phyloP scores from a whole-genome alignment of 2,888 invertebrate genomes.

The Epistrophella euchroma region DNA sequence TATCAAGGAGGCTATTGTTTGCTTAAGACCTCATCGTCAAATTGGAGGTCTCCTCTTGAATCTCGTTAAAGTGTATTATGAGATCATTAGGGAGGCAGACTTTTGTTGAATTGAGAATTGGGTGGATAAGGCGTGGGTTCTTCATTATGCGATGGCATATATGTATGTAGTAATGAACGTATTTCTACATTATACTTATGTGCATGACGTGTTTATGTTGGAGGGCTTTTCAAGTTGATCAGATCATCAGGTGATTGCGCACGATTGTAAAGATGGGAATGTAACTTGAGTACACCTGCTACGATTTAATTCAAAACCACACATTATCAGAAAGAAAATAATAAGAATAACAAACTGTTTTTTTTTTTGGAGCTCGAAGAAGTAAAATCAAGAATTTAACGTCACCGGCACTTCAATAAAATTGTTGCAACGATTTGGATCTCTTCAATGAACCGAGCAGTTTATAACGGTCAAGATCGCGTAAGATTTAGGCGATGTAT shows the following conservation, averaged over 20 bases:
- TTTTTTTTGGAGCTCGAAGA: background rate
- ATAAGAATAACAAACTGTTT: background rate
- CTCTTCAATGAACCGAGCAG: background rate
- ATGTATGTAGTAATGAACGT: conserved; percentile 8
- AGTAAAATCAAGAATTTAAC: no score
- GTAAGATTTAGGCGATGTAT: no score
- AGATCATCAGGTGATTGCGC: conserved; percentile 67
- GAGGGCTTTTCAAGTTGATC: conserved; percentile 47
- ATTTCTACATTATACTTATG: background rate
- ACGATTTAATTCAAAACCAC: background rate
- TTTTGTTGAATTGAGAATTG: conserved; percentile 61
- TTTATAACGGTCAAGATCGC: no score
- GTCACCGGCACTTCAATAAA: background rate
- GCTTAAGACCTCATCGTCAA: conserved; percentile 72
- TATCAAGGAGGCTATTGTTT: conserved; percentile 72
- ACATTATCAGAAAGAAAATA: background rate
- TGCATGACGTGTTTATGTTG: conserved; percentile 39
- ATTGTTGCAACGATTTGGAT: background rate
- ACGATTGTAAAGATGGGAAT: conserved; percentile 36
- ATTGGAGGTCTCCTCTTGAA: conserved; percentile 73
- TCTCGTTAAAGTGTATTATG: conserved; percentile 75
- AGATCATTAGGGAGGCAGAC: conserved; percentile 72
- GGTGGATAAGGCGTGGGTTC: conserved; percentile 70
- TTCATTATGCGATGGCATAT: conserved; percentile 61
- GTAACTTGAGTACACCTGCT: conserved; percentile 61